A percentile compares a stretch with the other conserved stretches of the same genome.
Evolutionary conservation across 2,888 invertebrate genomes (phyloP).

Genomic region (Muschampia plurimacula): DNA sequence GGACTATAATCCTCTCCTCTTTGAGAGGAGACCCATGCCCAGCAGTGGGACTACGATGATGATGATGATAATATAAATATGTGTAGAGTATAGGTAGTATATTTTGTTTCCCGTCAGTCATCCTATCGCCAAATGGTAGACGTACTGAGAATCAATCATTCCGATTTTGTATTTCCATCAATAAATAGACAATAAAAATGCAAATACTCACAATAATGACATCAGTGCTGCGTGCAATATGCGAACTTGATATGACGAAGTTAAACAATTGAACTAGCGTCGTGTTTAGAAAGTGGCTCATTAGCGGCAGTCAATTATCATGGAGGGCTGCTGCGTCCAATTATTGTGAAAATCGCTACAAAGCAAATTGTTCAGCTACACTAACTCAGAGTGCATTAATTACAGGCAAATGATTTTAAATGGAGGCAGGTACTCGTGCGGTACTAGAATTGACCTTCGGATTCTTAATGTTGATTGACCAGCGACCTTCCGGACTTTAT

Average conservation of each 20-base stretch:
- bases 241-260: conserved; percentile 60
- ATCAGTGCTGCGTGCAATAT: conserved; percentile 53
- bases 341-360: conserved; percentile 32
- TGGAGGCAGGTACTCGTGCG: conserved; percentile 11
- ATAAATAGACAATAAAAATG: conserved; percentile 48
- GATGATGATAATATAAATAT: too few species aligned
- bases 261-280: conserved; percentile 61
- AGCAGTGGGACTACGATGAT: too few species aligned
- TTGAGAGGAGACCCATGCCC: too few species aligned
- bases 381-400: conserved; percentile 19
- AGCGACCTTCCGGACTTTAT: neutral
- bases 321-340: conserved; percentile 24
- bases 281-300: conserved; percentile 68
- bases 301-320: conserved; percentile 49
- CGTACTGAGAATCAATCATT: conserved; percentile 27
- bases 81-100: too few species aligned
- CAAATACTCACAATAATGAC: conserved; percentile 60
- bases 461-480: conserved; percentile 11
- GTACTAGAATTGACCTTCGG: conserved; percentile 19
- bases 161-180: conserved; percentile 34
- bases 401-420: conserved; percentile 35
- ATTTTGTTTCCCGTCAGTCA: neutral
- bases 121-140: neutral
- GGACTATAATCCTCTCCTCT: too few species aligned
- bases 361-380: conserved; percentile 19